Evolutionary conservation across 2,113 vertebrate genomes (phyloP), one percentile per base, ranked within the genome.

Genomic region (Athene cunicularia): DNA sequence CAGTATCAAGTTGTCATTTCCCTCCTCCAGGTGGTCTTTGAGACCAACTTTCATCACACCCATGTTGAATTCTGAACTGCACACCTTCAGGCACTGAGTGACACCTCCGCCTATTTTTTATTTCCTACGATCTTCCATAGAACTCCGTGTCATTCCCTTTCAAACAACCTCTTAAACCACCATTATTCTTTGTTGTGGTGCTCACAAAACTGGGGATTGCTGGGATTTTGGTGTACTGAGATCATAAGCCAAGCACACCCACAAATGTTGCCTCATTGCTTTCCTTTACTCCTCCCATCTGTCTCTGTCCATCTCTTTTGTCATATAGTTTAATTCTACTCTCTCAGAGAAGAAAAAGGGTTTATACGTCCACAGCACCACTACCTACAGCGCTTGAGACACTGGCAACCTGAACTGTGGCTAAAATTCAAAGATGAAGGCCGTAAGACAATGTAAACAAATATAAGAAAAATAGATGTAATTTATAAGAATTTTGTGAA

Each of bases 261-360:
- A 96, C 95, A 81, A 94, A 72, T 53, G 12, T 60, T 93, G 43
- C 43, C 49, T 94, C 76, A 75, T 79, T 94, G 35, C 93, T 96
- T 96, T 94, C 23, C 37, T 91, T 95, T 85, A 95, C 91, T 94
- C 91, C 86, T 94, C 89, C 88, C 84, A 91, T 91, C 89, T 94
- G 86, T 85, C 73, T 95, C 86, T 89, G 75, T 89, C 91, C 93
- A 93, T 96, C 89, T 97, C 89, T 74, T 91, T 97, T 91, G 64
- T 60, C 93, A 67, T 39, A 39, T 39, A 96, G 30, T 68, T 81
- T 81, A 93, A 79, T 75, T 87, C 52, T 63, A 72, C 41, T 55
- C 8, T 81, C 15, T 59, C 35, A 55, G 23, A 85, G 49, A 8
- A 91, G 26, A 92, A 90, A 80, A 32, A 5, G 84, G 32, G 24